phyloP scores from a whole-genome alignment of 2,797 vertebrate genomes.

The Chaetophractus vellerosus region DNA sequence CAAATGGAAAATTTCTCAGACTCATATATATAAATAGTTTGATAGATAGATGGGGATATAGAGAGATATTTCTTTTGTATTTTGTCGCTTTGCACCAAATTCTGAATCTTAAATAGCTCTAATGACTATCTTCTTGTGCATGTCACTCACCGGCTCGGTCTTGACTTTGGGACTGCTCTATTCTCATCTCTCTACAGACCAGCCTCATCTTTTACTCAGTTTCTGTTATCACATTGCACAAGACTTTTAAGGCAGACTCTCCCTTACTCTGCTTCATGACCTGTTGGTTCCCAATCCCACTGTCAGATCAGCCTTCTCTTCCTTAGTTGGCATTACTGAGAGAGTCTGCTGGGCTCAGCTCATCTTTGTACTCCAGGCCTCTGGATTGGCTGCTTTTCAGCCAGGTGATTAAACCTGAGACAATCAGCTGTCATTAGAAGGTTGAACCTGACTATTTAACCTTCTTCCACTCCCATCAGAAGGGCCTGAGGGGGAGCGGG shows the following conservation, averaged over 20 bases:
- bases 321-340: neutral
- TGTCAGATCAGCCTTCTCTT: neutral
- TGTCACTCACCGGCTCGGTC: neutral
- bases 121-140: neutral
- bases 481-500: no score
- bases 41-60: no score
- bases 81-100: no score
- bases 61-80: no score
- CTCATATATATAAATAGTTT: neutral
- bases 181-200: neutral
- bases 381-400: neutral
- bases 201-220: neutral
- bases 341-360: constrained; percentile 9
- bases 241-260: neutral
- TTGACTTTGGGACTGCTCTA: neutral
- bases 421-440: neutral
- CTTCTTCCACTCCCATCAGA: neutral
- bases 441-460: neutral
- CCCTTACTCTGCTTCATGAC: neutral
- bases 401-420: neutral
- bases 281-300: neutral
- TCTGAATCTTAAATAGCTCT: neutral
- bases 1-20: neutral
- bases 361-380: neutral
- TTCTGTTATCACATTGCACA: neutral